Evolutionary conservation across 2,113 vertebrate genomes (phyloP), one percentile per base, ranked within the genome.

Genomic region (Circaetus gallicus): DNA sequence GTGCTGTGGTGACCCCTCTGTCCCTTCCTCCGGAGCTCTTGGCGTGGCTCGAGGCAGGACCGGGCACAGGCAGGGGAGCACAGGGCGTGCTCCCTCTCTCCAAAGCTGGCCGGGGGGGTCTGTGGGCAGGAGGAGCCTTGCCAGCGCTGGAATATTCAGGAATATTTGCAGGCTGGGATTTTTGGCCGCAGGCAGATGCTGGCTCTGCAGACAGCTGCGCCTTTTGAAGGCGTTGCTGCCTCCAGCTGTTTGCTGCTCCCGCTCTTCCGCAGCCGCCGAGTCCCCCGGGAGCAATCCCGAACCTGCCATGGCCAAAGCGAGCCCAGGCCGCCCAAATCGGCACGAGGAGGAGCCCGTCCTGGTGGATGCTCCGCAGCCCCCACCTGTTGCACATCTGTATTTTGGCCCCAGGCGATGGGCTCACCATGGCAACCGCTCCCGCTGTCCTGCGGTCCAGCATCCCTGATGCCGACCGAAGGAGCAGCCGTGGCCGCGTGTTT

Each of bases 401-500:
- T 80, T 85, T 32, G 82, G 85, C 79, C 76, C 81, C 62, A 2
- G 15, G 91, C 4, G 18, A 53, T 18, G 53, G 32, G 32, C 70
- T 84, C 1, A 10, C 93, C 70, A 26, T 59, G 80, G 95, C 87
- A 89, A 77, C 87, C 1, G 0, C 56, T 50, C 29, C 32, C 9
- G 10, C 9, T 31, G 38, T 72, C 72, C 69, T 4, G 42, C 0
- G 14, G 76, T 32, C 56, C 92, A 0, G 87, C 47, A 16, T 9
- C 38, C 45, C 72, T 1, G 13, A 0, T 12, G 59, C 29, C 1
- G 1, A 3, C 1, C 0, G 2, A 4, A 25, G 79, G 49, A 50
- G 79, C 59, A 36, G 59, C 53, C 12, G 6, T 16, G 22, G 38
- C 17, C 0, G 8, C 0, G 6, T 0, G 13, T 56, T 36, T 13